Evolutionary conservation across 2,888 invertebrate species (phyloP), one percentile per base, ranked within the genome.

Genomic region (Sarcophaga rosellei): DNA sequence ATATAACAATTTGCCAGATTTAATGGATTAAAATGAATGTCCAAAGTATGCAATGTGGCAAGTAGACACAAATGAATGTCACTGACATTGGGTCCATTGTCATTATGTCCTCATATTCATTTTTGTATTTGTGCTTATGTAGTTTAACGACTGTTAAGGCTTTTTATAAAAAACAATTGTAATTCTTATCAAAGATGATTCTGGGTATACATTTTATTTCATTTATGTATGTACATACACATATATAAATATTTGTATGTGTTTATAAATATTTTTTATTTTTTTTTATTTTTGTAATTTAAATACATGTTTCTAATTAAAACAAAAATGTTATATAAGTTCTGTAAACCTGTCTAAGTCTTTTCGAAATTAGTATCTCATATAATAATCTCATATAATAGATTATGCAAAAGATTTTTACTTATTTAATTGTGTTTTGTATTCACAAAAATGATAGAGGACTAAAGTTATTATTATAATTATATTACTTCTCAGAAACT

Each of bases 21-120:
- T n/a, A 73, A 74, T 68, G 23, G 81, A 20, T 77, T 74, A 45
- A 69, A 66, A n/a, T 53, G 45, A 35, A 8, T 62, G 44, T 44
- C 10, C 10, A 21, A 57, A 25, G 25, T 11, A 25, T 61, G 59
- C 61, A 20, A 53, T 66, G 61, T 25, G 57, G 63, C 53, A 70
- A 47, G 62, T 72, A 85, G 76, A 84, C 59, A 66, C 35, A 62
- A 23, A 12, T 66, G 70, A 65, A 77, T 78, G 84, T 86, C 81
- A 86, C 73, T 86, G 86, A 84, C 84, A 84, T 86, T 84, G 84
- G 75, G 86, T 86, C 84, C 86, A 79, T 86, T 86, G 86, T 81
- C 78, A 53, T 74, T 81, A 61, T 78, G 84, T 81, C 86, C 81
- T 86, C 78, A 65, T 62, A 66, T 70, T 69, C 77, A 68, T 47